These are phyloP conservation scores for Rhagoletis pomonella DNA, from an alignment of 1,140 invertebrate genomes.

Conservation along the genomic window DNA sequence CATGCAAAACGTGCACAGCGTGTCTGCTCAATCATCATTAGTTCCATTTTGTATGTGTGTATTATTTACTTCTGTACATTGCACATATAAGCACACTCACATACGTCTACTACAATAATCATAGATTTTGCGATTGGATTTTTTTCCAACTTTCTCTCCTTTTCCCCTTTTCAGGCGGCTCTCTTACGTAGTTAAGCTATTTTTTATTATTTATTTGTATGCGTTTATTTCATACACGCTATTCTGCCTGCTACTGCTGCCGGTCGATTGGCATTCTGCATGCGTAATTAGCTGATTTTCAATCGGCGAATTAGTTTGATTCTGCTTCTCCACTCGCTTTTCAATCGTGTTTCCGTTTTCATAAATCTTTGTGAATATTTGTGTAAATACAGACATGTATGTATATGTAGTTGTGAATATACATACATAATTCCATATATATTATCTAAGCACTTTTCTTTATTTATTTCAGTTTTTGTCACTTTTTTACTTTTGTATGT, in stretches of 20 bases:
- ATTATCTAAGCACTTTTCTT: too few species aligned
- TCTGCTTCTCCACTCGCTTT: background rate
- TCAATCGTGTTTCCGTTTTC: too few species aligned
- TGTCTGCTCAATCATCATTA: slow-evolving; percentile 38
- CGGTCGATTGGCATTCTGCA: slow-evolving; percentile 26
- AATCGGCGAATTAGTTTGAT: slow-evolving; percentile 29
- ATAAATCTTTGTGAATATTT: too few species aligned
- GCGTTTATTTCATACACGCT: background rate
- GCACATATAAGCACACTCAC: background rate
- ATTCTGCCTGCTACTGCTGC: background rate
- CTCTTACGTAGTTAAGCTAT: background rate
- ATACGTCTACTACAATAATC: background rate
- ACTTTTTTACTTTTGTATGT: too few species aligned
- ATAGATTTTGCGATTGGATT: background rate
- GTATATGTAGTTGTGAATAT: too few species aligned
- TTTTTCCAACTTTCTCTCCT: background rate
- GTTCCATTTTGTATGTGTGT: background rate
- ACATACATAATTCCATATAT: too few species aligned
- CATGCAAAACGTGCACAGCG: background rate
- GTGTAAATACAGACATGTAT: too few species aligned
- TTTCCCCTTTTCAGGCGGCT: background rate
- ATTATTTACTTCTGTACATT: background rate
- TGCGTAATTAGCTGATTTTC: slow-evolving; percentile 43
- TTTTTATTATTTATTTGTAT: background rate
- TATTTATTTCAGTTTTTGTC: too few species aligned